A percentile compares a stretch with the other conserved stretches of the same genome.
phyloP scores from a whole-genome alignment of 1,140 invertebrate genomes.

The Megathymus violae region DNA sequence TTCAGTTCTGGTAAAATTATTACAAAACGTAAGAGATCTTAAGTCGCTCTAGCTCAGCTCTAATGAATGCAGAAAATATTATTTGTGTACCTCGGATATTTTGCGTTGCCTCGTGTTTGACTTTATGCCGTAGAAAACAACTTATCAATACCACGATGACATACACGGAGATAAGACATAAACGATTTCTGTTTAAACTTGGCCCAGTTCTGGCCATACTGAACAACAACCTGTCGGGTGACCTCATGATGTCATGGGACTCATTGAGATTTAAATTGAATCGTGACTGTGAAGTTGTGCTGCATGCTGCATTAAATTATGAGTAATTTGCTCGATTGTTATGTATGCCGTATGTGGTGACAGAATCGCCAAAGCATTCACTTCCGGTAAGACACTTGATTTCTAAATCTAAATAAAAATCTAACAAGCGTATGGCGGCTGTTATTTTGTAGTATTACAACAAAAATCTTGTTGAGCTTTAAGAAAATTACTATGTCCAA shows the following conservation, averaged over 20 bases:
- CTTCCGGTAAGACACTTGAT: conserved; percentile 13
- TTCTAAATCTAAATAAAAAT: too few species aligned
- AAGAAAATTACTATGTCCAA: too few species aligned
- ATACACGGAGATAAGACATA: conserved; percentile 31
- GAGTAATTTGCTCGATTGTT: conserved; percentile 24
- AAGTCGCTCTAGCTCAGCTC: too few species aligned
- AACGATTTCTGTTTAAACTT: conserved; percentile 41
- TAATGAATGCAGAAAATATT: conserved; percentile 12
- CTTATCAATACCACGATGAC: conserved; percentile 17
- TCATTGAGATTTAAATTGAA: conserved; percentile 32
- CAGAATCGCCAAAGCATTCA: conserved; percentile 3
- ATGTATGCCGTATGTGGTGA: conserved; percentile 11
- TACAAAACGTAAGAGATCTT: too few species aligned
- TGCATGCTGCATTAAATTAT: conserved; percentile 18
- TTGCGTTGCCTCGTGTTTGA: conserved; percentile 11
- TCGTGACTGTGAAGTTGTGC: conserved; percentile 30
- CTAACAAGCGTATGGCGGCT: too few species aligned
- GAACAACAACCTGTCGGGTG: conserved; percentile 37
- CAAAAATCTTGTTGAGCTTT: too few species aligned
- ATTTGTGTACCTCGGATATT: conserved; percentile 23
- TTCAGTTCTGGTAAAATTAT: too few species aligned
- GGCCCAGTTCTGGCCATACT: conserved; percentile 37
- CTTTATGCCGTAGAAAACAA: conserved; percentile 19
- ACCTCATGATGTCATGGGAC: conserved; percentile 42
- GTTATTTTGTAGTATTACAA: too few species aligned